Evolutionary conservation across 2,888 invertebrate species (phyloP).

Genomic region (Stenodema calcarata): DNA sequence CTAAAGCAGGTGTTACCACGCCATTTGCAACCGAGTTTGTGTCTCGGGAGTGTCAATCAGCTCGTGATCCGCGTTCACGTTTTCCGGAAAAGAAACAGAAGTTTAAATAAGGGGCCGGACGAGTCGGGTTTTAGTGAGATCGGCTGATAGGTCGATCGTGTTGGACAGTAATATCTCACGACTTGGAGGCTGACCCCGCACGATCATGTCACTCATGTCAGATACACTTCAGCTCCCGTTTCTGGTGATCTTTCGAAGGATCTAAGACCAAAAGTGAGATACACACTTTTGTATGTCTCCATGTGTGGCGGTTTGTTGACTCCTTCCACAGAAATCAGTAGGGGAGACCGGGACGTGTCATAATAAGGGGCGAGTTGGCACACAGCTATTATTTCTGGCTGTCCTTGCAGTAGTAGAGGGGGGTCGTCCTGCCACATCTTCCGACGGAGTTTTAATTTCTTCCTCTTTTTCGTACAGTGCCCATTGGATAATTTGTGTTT

Average conservation of each 20-base stretch:
- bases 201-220: background rate
- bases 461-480: no score
- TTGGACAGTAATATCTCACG: background rate
- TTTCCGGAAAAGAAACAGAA: background rate
- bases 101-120: background rate
- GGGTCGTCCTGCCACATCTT: no score
- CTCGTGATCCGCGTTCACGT: background rate
- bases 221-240: background rate
- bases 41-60: background rate
- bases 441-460: no score
- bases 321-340: no score
- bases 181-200: background rate
- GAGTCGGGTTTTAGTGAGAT: background rate
- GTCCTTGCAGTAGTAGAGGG: no score
- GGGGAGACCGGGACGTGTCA: no score
- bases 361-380: no score
- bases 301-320: no score
- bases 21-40: background rate
- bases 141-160: background rate
- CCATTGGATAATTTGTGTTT: no score
- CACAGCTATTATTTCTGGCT: no score
- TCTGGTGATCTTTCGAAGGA: background rate
- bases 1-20: background rate
- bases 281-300: no score
- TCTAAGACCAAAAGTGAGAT: no score